phyloP scores from a whole-genome alignment of 2,797 vertebrate species.

The Poliocrania exsul region DNA sequence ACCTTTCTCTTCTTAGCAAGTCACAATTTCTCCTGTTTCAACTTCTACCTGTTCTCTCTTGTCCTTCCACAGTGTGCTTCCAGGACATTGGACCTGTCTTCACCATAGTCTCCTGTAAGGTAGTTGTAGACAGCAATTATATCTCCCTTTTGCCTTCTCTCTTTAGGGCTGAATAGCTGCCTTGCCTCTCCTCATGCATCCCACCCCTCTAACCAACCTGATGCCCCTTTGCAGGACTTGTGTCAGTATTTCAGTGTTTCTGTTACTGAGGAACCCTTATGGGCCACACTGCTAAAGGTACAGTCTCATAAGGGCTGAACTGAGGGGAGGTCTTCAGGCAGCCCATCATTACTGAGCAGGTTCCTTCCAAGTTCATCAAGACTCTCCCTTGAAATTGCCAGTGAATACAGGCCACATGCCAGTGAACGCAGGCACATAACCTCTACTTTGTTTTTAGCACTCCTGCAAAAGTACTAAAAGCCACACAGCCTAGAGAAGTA shows the following conservation, averaged over 20 bases:
- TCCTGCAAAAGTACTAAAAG: neutral
- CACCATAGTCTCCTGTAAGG: neutral
- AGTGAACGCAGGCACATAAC: neutral
- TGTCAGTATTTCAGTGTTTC: neutral
- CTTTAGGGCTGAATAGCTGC: neutral
- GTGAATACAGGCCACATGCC: neutral
- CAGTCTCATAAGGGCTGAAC: neutral
- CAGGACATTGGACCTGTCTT: neutral
- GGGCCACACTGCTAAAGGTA: neutral
- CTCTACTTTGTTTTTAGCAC: neutral
- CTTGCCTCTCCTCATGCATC: neutral
- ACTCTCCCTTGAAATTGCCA: neutral
- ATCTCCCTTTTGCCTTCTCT: neutral
- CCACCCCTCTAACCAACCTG: neutral
- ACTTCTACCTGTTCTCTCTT: accelerated
- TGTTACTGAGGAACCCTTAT: neutral
- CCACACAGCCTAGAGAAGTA: neutral
- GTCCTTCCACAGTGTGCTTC: neutral
- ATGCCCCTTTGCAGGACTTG: neutral
- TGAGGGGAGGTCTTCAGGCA: neutral
- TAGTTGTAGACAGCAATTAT: neutral
- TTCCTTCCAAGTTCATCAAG: neutral
- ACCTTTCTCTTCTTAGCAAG: accelerated
- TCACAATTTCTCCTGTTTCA: neutral
- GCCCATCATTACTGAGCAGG: neutral